Conservation (phyloP, 2,797 vertebrate species). For the Myiothlypis coronata region DNA sequence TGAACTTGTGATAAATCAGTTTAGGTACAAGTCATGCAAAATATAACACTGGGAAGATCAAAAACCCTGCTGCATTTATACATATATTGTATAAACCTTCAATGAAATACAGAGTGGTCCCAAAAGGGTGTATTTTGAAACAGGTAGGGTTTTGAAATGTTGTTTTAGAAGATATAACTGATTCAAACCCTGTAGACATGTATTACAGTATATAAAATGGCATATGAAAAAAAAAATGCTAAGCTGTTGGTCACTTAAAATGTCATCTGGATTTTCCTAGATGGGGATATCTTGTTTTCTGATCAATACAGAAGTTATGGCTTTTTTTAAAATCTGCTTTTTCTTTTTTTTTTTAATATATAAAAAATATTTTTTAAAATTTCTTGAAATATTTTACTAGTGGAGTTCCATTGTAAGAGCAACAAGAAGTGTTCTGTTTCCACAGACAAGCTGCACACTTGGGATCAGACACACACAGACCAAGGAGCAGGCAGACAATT, state of each 20-base stretch:
- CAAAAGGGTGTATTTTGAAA: neutral
- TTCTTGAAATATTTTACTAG: neutral
- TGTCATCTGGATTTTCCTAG: neutral
- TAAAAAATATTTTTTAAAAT: too few species aligned
- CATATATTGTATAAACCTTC: neutral
- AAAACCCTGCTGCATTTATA: neutral
- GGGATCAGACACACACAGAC: neutral
- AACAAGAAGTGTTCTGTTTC: neutral
- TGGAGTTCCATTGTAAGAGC: neutral
- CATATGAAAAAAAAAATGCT: neutral
- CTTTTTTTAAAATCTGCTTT: neutral
- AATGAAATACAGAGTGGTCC: neutral
- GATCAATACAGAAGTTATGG: neutral
- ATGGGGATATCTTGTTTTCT: neutral
- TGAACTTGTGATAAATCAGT: neutral
- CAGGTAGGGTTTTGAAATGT: neutral
- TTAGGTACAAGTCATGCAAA: neutral
- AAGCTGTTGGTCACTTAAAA: neutral
- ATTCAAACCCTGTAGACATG: neutral
- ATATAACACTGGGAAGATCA: neutral
- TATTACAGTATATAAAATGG: neutral
- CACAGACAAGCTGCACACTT: neutral
- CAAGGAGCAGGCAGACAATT: neutral
- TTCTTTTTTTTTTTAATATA: neutral
- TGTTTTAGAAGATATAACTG: neutral